Evolutionary conservation across 2,113 vertebrate species (phyloP), one percentile per base, ranked within the genome.

Genomic region (Theristicus caerulescens): DNA sequence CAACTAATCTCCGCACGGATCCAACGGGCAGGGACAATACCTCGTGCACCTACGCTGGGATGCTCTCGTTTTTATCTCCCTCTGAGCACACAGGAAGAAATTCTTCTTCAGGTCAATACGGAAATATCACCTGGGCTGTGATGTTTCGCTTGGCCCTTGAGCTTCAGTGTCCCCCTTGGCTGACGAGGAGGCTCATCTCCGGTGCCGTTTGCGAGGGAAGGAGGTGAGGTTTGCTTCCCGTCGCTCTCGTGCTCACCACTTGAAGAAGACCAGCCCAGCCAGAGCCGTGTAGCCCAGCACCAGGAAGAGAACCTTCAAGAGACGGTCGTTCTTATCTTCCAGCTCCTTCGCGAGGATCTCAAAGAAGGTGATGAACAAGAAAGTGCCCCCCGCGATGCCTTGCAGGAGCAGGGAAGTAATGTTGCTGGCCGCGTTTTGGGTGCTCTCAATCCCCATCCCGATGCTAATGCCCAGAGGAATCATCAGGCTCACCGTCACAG

Each of bases 321-420:
- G 98, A 2, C 99, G 98, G 77, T 99, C 98, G 3, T 70, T 98
- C 92, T 99, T 99, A 25, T 99, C 98, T n/a, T 99, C 99, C 95
- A 99, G 92, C 96, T 99, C 99, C 81, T 97, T 98, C 1, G 97
- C 98, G 51, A 99, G 97, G 90, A 99, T 99, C 98, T 99, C 99
- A 7, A 99, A 98, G 97, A 99, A 99, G 57, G 99, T 99, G 91
- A 99, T 89, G 7, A 99, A 99, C 25, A 99, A 97, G 96, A 99
- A 99, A 9, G 99, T 99, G 31, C 99, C 99, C 0, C 98, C 99
- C 0, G 99, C 98, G 1, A 99, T 5, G 31, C 99, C 99, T 90
- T 99, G 99, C 70, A 99, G 98, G 69, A 99, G 97, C 85, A 98
- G 98, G 0, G 99, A 99, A 0, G 96, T 91, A 7, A 99, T 46